A percentile compares a stretch with the other conserved stretches of the same genome.
Evolutionary conservation across 2,888 invertebrate genomes (phyloP).

Genomic region (Leucophenga maculata): DNA sequence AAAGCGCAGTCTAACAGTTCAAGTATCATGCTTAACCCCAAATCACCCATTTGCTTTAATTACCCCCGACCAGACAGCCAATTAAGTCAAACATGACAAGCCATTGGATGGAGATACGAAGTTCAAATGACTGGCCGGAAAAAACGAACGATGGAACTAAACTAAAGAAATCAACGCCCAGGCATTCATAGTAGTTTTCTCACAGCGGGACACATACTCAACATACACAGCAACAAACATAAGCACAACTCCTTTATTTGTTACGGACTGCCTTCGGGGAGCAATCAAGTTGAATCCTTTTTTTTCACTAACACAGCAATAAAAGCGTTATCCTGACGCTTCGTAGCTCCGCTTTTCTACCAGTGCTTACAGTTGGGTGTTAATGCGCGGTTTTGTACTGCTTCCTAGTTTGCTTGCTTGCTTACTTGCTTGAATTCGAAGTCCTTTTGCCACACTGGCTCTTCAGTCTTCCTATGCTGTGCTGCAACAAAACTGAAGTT

Average conservation of each 20-base stretch:
- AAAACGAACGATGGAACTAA: too few species aligned
- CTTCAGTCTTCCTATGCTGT: background rate
- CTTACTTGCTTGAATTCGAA: too few species aligned
- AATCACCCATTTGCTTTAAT: too few species aligned
- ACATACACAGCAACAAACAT: background rate
- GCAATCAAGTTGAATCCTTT: slow-evolving; percentile 59
- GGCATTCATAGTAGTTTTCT: background rate
- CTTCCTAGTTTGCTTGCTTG: background rate
- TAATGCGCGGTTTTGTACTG: slow-evolving; percentile 44
- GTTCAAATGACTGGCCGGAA: slow-evolving; percentile 13
- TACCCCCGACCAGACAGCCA: slow-evolving; percentile 29
- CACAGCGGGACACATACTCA: too few species aligned
- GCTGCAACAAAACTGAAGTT: background rate
- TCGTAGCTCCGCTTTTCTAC: background rate
- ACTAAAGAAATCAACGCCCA: slow-evolving; percentile 10
- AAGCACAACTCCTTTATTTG: background rate
- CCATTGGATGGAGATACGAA: background rate
- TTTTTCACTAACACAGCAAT: slow-evolving; percentile 59
- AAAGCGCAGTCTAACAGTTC: too few species aligned
- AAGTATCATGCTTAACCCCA: too few species aligned
- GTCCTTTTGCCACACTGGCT: too few species aligned
- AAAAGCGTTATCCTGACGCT: slow-evolving; percentile 51
- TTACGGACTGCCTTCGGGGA: slow-evolving; percentile 45
- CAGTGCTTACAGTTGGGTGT: slow-evolving; percentile 56
- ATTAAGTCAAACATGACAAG: slow-evolving; percentile 43